Evolutionary conservation across 2,113 vertebrate species (phyloP), one percentile per base, ranked within the genome.

Genomic region (Phyllopteryx taeniolatus): DNA sequence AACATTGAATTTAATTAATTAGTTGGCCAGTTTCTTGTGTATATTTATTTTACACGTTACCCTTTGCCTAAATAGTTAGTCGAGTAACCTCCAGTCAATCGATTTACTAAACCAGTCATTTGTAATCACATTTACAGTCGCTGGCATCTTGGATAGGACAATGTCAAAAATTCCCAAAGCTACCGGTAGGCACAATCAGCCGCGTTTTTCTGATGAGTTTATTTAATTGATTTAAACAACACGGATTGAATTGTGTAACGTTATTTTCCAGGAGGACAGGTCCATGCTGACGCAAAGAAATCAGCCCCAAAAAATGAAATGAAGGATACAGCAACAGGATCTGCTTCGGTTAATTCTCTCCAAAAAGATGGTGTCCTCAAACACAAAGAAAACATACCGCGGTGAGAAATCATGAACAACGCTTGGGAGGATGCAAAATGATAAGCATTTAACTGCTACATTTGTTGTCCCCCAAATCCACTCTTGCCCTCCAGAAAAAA

Each of bases 161-260:
- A 88, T 86, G 86, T 61, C 85, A 56, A 89, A 86, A 80, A 88
- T 91, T 4, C 85, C 86, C 33, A 85, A 39, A 87, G 81, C 6
- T 39, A 39, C 35, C 35, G 35, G 87, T 87, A 42, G 75, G 56
- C 8, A 13, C 14, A 72, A 33, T 77, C 14, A 13, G 1, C 20
- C 14, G 0, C 31, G 20, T 47, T 22, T 1, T 2, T 20, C 15
- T 6, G 57, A 1, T 35, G 10, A 49, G 31, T 72, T 42, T 0
- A 46, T 72, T 11, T 17, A 17, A 15, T 35, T 11, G 13, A 19
- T 57, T 46, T 5, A 33, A 64, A 57, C 35, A 22, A 53, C 43
- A 3, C 17, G 14, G 27, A 10, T 3, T 17, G 27, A 19, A 35
- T 69, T 19, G 27, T 13, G 0, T 0, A 0, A 15, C 0, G 51